Evolutionary conservation across 2,888 invertebrate genomes (phyloP), one percentile per base, ranked within the genome.

Genomic region (Ormyrus pomaceus): DNA sequence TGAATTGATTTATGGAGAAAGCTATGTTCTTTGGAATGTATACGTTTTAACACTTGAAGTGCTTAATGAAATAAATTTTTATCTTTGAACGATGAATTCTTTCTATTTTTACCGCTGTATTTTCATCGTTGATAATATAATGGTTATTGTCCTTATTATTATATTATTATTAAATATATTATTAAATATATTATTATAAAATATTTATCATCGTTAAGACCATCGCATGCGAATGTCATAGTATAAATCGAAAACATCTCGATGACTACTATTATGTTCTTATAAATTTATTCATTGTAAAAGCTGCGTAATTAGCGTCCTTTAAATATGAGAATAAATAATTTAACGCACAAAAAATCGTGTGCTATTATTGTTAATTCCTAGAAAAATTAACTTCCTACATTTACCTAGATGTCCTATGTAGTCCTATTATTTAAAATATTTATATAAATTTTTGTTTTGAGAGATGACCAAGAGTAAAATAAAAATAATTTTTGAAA

Each of bases 181-280:
- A 80, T 79, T 84, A 66, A 82, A 78, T 74, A 83, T 82, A 84
- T 82, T 77, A 77, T 80, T 73, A 84, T 83, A 83, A 62, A 80
- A 84, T 86, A 84, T 86, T 85, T 87, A 86, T 86, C 84, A 78
- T 83, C 85, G 85, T 87, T 86, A 85, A 84, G 80, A 75, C 61
- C 65, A 83, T 80, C 76, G 75, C 77, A 71, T 81, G 72, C 72
- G 75, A 81, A 81, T 81, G 78, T 81, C 78, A 70, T 74, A 81
- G 65, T 74, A 77, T 81, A 74, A 77, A 69, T 66, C 48, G 34
- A 56, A 55, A 73, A 70, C 68, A 82, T 78, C 68, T 71, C 55
- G 69, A 80, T 82, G 75, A 80, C 48, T 77, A 66, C 19, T 68
- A 34, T 75, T 65, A 64, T 71, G 78, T 75, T 62, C 72, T 80